Conservation (phyloP, 2,888 invertebrate species). For the Campaea margaritaria region DNA sequence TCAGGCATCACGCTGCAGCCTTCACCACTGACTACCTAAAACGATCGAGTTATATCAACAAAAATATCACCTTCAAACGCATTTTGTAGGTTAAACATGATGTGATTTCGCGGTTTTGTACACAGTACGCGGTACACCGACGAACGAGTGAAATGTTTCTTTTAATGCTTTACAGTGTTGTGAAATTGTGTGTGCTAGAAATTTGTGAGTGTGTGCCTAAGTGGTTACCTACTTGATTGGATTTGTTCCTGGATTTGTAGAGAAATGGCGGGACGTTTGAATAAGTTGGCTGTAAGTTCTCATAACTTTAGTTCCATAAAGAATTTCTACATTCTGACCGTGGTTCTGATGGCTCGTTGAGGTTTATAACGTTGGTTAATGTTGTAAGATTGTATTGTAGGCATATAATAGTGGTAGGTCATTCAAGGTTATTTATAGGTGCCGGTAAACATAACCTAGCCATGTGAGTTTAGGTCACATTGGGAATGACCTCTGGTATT, state of each 20-base stretch:
- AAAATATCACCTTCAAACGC: constrained; percentile 85
- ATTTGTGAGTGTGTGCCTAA: constrained; percentile 34
- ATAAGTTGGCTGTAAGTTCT: constrained; percentile 56
- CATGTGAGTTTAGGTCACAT: constrained; percentile 70
- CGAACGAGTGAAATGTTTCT: constrained; percentile 51
- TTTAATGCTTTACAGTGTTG: constrained; percentile 54
- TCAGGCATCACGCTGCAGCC: constrained; percentile 45
- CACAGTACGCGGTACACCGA: constrained; percentile 67
- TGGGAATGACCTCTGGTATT: constrained; percentile 72
- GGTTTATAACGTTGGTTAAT: constrained; percentile 22
- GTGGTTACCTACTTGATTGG: constrained; percentile 44
- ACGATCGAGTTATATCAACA: constrained; percentile 78
- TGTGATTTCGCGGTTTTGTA: constrained; percentile 78
- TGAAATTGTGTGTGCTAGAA: constrained; percentile 41
- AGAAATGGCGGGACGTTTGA: constrained; percentile 68
- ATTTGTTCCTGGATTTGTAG: constrained; percentile 40
- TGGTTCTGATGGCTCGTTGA: constrained; percentile 1
- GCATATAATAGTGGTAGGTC: constrained; percentile 66
- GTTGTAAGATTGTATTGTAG: constrained; percentile 28
- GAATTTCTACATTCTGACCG: neutral
- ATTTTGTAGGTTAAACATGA: constrained; percentile 85
- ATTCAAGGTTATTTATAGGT: constrained; percentile 79
- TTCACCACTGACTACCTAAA: constrained; percentile 45
- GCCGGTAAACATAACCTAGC: constrained; percentile 78
- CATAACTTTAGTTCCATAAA: constrained; percentile 2